phyloP scores from a whole-genome alignment of 2,888 invertebrate genomes.

The Laothoe populi region DNA sequence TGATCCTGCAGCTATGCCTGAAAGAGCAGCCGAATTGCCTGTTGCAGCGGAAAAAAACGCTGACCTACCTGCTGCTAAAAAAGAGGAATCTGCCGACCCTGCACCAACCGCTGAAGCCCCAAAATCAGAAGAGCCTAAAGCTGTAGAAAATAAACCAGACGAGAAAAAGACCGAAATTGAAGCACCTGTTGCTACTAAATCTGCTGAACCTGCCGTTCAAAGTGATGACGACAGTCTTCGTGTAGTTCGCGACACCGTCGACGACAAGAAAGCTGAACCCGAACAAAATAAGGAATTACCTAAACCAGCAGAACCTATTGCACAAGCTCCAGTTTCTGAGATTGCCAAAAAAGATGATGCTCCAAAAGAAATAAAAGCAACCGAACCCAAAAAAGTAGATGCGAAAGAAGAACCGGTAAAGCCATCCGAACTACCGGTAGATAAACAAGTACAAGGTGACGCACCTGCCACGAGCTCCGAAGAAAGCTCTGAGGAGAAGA shows the following conservation, averaged over 20 bases:
- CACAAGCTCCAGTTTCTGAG: slow-evolving; percentile 41
- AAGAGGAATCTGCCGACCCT: slow-evolving; percentile 38
- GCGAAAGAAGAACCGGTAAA: slow-evolving; percentile 34
- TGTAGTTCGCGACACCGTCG: slow-evolving; percentile 70
- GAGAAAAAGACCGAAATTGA: slow-evolving; percentile 32
- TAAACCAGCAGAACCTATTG: slow-evolving; percentile 29
- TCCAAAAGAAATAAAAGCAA: slow-evolving; percentile 29
- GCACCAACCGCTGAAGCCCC: slow-evolving; percentile 38
- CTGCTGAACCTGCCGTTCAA: slow-evolving; percentile 28
- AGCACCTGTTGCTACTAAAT: slow-evolving; percentile 34
- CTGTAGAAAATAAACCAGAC: neutral
- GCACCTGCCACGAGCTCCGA: slow-evolving; percentile 56
- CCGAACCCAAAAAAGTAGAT: slow-evolving; percentile 32
- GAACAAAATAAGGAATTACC: slow-evolving; percentile 39
- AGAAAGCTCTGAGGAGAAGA: slow-evolving; percentile 58
- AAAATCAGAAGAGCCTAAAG: slow-evolving; percentile 39
- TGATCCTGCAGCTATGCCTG: slow-evolving; percentile 58
- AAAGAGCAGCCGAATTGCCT: slow-evolving; percentile 68
- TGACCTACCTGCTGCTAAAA: slow-evolving; percentile 60
- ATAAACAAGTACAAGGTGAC: slow-evolving; percentile 47
- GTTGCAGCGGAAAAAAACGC: slow-evolving; percentile 60
- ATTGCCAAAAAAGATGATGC: slow-evolving; percentile 12
- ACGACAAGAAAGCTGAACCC: slow-evolving; percentile 34
- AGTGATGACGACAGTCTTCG: slow-evolving; percentile 56
- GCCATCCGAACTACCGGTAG: slow-evolving; percentile 40